phyloP scores from a whole-genome alignment of 2,113 vertebrate genomes.

The Scopus umbretta region DNA sequence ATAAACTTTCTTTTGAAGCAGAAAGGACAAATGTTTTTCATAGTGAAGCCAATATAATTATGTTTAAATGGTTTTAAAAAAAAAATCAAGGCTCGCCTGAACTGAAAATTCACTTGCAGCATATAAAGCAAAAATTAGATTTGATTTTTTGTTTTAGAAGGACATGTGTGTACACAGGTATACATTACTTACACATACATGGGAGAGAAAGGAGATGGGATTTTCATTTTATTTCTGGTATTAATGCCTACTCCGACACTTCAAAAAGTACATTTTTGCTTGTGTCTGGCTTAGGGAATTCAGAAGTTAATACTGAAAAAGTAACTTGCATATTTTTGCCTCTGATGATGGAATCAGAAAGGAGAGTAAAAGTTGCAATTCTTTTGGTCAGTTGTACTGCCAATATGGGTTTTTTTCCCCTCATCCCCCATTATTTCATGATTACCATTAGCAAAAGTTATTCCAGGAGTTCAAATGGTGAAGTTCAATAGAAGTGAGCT shows the following conservation, averaged over 20 bases:
- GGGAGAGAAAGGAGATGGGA: neutral
- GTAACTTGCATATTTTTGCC: neutral
- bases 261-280: neutral
- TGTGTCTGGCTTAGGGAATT: neutral
- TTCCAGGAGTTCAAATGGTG: neutral
- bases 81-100: neutral
- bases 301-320: neutral
- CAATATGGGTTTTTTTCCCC: neutral
- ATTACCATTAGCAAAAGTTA: neutral
- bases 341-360: neutral
- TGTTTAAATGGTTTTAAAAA: neutral
- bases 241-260: neutral
- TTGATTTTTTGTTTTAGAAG: neutral
- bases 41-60: neutral
- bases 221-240: neutral
- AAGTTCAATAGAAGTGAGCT: neutral
- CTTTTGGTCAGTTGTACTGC: neutral
- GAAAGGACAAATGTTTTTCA: neutral
- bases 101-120: neutral
- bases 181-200: neutral
- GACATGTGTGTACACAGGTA: neutral
- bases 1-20: neutral
- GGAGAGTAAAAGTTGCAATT: neutral
- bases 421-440: neutral
- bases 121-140: neutral